These are phyloP conservation scores for Acipenser ruthenus DNA, from an alignment of 2,797 vertebrate genomes.

Conservation along the genomic window DNA sequence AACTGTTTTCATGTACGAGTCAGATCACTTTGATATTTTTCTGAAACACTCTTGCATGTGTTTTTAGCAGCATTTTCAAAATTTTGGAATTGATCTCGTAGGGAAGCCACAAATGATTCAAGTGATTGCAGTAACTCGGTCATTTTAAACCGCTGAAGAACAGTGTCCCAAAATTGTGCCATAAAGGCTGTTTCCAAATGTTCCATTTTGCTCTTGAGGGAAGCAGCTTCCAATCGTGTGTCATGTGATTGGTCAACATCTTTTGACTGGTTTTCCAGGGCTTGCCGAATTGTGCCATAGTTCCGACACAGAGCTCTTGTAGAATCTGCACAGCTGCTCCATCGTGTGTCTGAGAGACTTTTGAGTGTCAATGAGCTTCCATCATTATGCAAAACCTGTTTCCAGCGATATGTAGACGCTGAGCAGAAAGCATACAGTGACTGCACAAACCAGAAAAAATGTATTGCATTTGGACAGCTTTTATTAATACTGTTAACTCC, in stretches of 20 bases:
- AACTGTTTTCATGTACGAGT: conserved; percentile 6
- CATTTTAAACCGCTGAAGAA: conserved; percentile 7
- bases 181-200: neutral
- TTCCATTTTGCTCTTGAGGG: neutral
- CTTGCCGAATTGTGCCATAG: neutral
- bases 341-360: neutral
- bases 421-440: neutral
- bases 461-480: conserved; percentile 5
- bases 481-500: conserved; percentile 4
- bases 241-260: neutral
- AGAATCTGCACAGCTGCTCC: conserved; percentile 4
- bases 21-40: conserved; percentile 2
- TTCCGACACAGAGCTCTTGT: neutral
- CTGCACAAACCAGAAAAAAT: conserved; percentile 2
- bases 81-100: neutral
- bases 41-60: neutral
- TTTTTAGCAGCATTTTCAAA: neutral
- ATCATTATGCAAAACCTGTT: neutral
- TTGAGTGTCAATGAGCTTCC: neutral
- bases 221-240: neutral
- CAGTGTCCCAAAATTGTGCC: neutral
- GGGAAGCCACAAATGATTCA: conserved; percentile 2
- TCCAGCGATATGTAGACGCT: neutral
- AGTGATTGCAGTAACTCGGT: neutral
- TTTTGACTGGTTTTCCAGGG: neutral